Evolutionary conservation across 2,888 invertebrate species (phyloP), one percentile per base, ranked within the genome.

Genomic region (Lobophora halterata): DNA sequence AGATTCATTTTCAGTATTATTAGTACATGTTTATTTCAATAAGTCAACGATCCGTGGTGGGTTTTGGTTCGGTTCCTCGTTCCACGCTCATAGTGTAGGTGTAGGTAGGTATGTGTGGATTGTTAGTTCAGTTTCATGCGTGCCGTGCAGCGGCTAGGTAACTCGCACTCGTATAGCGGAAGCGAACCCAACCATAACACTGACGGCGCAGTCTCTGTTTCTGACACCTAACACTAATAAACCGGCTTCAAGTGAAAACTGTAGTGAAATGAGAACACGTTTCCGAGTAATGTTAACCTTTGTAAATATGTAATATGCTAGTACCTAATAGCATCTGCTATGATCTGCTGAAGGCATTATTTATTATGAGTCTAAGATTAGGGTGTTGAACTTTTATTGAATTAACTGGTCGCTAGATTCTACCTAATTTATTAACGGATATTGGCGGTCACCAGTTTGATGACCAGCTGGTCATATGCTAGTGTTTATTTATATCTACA

Each of bases 401-500:
- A 27, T 10, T 7, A 14, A n/a, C 1, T 8, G 5, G 5, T 20
- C 3, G 11, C 8, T 11, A 28, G 14, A 35, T 21, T 16, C 4
- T 12, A 3, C 12, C 13, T 18, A 33, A 32, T 49, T 61, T 60
- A 53, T 65, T 65, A 63, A 71, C 63, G 59, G 60, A 57, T 51
- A 61, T 57, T 58, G 54, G 62, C 67, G 66, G 65, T 66, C 59
- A 62, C 46, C 58, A 55, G 64, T 63, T 66, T 58, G 59, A 62
- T 57, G 59, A 61, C 50, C 54, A 58, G 50, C 55, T 65, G 72
- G 81, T 80, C 83, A 83, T 80, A 79, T 83, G 83, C 79, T 82
- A 74, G 77, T 85, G 77, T 78, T 78, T 80, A 81, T 80, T 72
- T 81, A 77, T 79, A 78, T 79, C 77, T 77, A 81, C 71, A 45